Evolutionary conservation across 2,113 vertebrate genomes (phyloP), one percentile per base, ranked within the genome.

Genomic region (Zingel zingel): DNA sequence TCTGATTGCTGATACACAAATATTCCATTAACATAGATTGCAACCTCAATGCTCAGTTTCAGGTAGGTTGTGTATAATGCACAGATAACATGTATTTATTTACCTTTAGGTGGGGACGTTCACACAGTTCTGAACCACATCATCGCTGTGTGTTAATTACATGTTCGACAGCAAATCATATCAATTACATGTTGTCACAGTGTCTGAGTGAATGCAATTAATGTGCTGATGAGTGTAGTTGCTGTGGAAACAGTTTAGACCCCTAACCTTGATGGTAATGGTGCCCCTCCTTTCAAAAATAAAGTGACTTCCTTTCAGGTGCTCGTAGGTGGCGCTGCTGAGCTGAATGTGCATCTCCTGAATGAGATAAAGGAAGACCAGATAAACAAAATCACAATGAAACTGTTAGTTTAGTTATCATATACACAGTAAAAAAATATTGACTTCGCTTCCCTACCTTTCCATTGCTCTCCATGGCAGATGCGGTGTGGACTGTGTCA

Each of bases 321-420:
- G 94, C 79, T 95, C 93, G 7, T 96, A 94, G 70, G 93, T 95
- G 82, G 93, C 94, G 30, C 95, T 93, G 91, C 91, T 95, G 74
- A 93, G 83, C 88, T 95, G 94, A 57, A 95, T 95, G 71, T 96
- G 95, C 95, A 96, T 95, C 75, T 95, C 94, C 95, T 95, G 75
- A 19, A 18, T 9, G 6, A 65, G n/a, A 79, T 3, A 82, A 62
- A 65, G 14, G 59, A 39, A 8, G 14, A 61, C 0, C 6, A 65
- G 21, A 14, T 2, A n/a, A 47, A 68, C 14, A 45, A 36, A 43
- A 27, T 30, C 14, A 39, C 47, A 74, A 8, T 43, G 47, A 19
- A 66, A 21, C 4, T 15, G 1, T 15, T 13, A 18, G 2, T 61
- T 36, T 10, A 58, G 18, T 57, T 27, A 21, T 39, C 13, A 79